phyloP scores from a whole-genome alignment of 2,888 invertebrate species.

The Azorinus chamasolen region DNA sequence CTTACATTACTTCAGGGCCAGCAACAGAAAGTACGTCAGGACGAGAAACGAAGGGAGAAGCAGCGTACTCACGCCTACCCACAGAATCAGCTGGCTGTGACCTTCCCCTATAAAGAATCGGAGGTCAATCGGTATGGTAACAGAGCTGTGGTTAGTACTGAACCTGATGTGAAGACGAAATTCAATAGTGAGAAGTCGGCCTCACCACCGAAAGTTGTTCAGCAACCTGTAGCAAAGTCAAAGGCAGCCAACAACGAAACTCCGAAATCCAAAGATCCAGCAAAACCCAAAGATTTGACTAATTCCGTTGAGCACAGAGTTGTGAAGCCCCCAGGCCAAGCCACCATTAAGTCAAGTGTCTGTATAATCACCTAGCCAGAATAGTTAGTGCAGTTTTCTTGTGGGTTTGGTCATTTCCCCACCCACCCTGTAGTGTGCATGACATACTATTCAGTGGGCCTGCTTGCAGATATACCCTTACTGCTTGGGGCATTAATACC shows the following conservation, averaged over 20 bases:
- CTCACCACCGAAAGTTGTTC: constrained; percentile 1
- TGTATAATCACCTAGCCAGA: constrained; percentile 46
- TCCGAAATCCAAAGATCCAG: not conserved
- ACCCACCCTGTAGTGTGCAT: not conserved
- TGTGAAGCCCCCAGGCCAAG: constrained; percentile 1
- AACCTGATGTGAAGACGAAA: not conserved
- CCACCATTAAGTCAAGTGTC: constrained; percentile 56
- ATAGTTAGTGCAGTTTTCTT: not conserved
- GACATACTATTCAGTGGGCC: no score
- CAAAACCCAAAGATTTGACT: not conserved
- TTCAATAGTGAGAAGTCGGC: not conserved
- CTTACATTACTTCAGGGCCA: constrained; percentile 68
- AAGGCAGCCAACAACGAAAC: not conserved
- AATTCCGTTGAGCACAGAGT: not conserved
- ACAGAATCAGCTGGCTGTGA: no score
- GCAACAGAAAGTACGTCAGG: constrained; percentile 71
- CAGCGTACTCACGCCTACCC: not conserved
- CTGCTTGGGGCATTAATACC: no score
- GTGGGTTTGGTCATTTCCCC: not conserved
- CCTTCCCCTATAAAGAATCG: constrained; percentile 11
- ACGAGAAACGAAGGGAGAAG: constrained; percentile 46
- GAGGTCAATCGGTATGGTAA: constrained; percentile 77
- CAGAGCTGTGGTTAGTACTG: constrained; percentile 66
- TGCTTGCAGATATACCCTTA: no score
- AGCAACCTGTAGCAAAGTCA: not conserved